Conservation (phyloP, 2,888 invertebrate species). For the Ennomos erosarius region DNA sequence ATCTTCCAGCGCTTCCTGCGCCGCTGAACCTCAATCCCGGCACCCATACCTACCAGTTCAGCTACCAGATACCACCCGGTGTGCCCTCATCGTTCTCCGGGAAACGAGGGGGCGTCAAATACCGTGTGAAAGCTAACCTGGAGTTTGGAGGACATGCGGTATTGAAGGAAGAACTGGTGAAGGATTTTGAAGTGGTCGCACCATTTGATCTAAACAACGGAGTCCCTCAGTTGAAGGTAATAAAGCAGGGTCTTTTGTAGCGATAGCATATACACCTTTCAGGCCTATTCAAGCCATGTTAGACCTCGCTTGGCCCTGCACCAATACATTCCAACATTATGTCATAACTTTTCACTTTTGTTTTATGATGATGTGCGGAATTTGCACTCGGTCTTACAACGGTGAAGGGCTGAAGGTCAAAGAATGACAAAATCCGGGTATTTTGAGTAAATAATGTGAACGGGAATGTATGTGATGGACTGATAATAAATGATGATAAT, state of each 20-base stretch:
- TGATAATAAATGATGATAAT: too few relatives aligned
- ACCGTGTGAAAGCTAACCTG: constrained; percentile 53
- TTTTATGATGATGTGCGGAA: too few relatives aligned
- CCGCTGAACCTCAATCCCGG: constrained; percentile 46
- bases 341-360: too few relatives aligned
- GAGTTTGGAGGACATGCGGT: constrained; percentile 45
- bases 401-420: too few relatives aligned
- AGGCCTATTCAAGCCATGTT: too few relatives aligned
- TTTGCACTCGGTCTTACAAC: too few relatives aligned
- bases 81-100: constrained; percentile 62
- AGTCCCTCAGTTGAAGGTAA: constrained; percentile 50
- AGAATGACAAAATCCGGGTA: too few relatives aligned
- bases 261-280: too few relatives aligned
- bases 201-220: constrained; percentile 63
- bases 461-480: too few relatives aligned
- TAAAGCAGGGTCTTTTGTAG: not conserved
- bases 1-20: constrained; percentile 10
- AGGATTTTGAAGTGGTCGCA: constrained; percentile 58
- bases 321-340: too few relatives aligned
- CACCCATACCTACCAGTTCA: constrained; percentile 56
- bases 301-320: too few relatives aligned
- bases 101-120: constrained; percentile 53
- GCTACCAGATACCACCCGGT: constrained; percentile 58
- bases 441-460: too few relatives aligned
- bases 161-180: constrained; percentile 43